These are phyloP conservation scores for Holothuria leucospilota DNA, from an alignment of 53 echinoderm and acorn worm genomes.

Conservation along the genomic window DNA sequence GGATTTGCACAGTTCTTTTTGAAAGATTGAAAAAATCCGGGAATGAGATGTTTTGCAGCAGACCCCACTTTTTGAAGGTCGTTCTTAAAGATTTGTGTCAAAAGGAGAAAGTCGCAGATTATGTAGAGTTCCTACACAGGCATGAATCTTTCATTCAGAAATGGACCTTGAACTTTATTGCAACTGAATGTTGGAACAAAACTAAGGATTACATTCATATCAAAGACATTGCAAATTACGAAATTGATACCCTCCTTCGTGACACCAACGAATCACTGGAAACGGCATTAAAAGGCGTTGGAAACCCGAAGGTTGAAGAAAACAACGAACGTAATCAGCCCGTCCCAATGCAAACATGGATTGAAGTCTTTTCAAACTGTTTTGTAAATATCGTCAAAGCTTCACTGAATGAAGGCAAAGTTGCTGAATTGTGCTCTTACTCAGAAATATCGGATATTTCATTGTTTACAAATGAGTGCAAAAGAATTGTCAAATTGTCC, in stretches of 20 bases:
- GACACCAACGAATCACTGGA: not conserved
- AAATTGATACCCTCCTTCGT: not conserved
- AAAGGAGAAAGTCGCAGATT: conserved; percentile 2
- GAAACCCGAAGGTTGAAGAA: not conserved
- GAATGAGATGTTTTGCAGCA: conserved; percentile 41
- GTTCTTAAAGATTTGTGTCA: not conserved
- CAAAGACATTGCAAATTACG: not conserved
- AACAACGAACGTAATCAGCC: not conserved
- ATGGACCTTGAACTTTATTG: conserved; percentile 15
- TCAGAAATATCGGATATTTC: not conserved
- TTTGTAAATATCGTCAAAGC: not conserved
- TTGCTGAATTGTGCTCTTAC: not conserved
- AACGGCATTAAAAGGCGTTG: not conserved
- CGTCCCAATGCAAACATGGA: not conserved
- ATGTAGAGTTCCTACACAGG: not conserved
- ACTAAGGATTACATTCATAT: not conserved
- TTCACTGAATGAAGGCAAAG: not conserved
- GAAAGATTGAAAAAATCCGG: not conserved
- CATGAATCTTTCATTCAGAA: not conserved
- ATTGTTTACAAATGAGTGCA: not conserved
- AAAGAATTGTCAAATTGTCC: not conserved
- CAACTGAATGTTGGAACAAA: conserved; percentile 1
- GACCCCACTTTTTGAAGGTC: not conserved
- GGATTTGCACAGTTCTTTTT: conserved; percentile 14
- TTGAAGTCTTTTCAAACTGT: not conserved